Base-by-base conservation (phyloP, 1,140 invertebrate species). In the Goniozus legneri region DNA sequence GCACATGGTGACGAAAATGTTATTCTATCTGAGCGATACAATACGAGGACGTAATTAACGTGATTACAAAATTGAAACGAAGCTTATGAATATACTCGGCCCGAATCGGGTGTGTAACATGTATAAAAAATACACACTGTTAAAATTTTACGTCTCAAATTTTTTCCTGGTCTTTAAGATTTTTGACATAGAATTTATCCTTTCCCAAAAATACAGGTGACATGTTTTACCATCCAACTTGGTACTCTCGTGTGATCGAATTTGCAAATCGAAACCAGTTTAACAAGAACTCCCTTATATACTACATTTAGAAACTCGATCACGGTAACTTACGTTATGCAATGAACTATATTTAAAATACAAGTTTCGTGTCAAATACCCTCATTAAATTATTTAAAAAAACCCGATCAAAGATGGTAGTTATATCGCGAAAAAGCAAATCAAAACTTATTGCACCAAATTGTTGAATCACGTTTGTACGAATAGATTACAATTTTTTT, bases 261-360 rank as follows among this genome's bases (percentile, higher is more conserved):
- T n/a, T n/a, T n/a, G n/a, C n/a, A n/a, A n/a, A n/a, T n/a, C n/a
- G 14, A 31, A 38, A 58, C 54, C 54, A 52, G 49, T 58, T 52
- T 36, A 52, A 34, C 54, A 16, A 16, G 44, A 56, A 20, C 12
- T 13, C 13, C 14, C 15, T 12, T 2, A 10, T 36, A 36, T 33
- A 30, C 48, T 63, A 61, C 54, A 59, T 61, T 61, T 61, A 59
- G 60, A 58, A 55, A 38, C 42, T 37, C 39, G 46, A 20, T 15
- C n/a, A n/a, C n/a, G n/a, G 43, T 50, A 39, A 48, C 50, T 10
- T n/a, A n/a, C n/a, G 33, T 52, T 52, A 52, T 52, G 50, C 39
- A 52, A 52, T 47, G 20, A n/a, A n/a, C n/a, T n/a, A n/a, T n/a
- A n/a, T n/a, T n/a, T n/a, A n/a, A n/a, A n/a, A n/a, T n/a, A n/a